These are phyloP conservation scores for Myotis pilosus DNA, from an alignment of 2,797 vertebrate genomes.

Conservation along the genomic window DNA sequence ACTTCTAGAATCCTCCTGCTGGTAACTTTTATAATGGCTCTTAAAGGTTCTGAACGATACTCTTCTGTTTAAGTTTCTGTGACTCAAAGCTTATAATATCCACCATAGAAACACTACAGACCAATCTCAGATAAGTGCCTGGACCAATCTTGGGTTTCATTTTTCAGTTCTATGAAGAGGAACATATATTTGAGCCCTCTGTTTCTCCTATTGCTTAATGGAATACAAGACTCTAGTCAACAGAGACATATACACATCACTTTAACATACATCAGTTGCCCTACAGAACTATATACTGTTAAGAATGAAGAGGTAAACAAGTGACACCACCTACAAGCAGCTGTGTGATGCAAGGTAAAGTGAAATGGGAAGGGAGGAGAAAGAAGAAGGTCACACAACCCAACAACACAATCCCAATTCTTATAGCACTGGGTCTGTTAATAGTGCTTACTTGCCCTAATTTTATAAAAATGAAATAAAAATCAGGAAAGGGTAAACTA, in stretches of 20 bases:
- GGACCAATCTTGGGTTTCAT: conserved; percentile 34
- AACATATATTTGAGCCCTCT: background rate
- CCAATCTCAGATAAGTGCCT: conserved; percentile 35
- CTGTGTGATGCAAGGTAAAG: background rate
- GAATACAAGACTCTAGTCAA: conserved; percentile 68
- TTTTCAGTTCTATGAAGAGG: conserved; percentile 59
- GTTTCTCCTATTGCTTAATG: conserved; percentile 49
- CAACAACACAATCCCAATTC: conserved; percentile 69
- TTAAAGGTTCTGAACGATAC: conserved; percentile 57
- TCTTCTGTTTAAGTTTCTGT: conserved; percentile 70
- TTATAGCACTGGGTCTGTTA: conserved; percentile 47
- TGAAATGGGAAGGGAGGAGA: conserved; percentile 51
- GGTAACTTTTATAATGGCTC: background rate
- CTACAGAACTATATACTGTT: conserved; percentile 60
- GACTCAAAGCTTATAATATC: conserved; percentile 45
- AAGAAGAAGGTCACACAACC: background rate
- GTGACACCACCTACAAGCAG: conserved; percentile 61
- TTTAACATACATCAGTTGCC: conserved; percentile 58
- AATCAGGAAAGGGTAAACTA: conserved; percentile 64
- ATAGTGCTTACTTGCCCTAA: conserved; percentile 60
- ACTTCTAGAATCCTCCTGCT: accelerated
- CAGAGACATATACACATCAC: conserved; percentile 51
- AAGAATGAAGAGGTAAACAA: conserved; percentile 73
- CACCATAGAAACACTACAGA: conserved; percentile 49
- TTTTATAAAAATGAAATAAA: conserved; percentile 57